Evolutionary conservation across 2,888 invertebrate genomes (phyloP).

Genomic region (Iphiclides podalirius): DNA sequence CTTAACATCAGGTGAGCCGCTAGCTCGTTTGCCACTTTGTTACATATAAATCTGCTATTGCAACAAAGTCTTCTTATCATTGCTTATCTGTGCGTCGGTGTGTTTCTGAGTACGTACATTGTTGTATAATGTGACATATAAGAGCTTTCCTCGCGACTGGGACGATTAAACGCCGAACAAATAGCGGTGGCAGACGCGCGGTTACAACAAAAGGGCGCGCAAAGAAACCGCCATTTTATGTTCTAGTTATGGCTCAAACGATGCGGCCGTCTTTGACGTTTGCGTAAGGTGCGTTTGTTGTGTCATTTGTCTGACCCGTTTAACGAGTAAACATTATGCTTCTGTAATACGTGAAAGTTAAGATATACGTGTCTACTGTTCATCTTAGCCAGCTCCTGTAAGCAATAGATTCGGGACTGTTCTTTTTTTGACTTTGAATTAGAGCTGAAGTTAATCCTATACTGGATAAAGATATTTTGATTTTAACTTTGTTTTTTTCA

Average conservation of each 20-base stretch:
- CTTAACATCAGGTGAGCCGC: too few species aligned
- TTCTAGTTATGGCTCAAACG: background rate
- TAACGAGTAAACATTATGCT: background rate
- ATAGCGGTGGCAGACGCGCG: slow-evolving; percentile 18
- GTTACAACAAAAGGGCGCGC: slow-evolving; percentile 10
- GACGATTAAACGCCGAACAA: slow-evolving; percentile 13
- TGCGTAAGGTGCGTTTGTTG: slow-evolving; percentile 4
- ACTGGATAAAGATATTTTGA: too few species aligned
- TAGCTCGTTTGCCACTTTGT: too few species aligned
- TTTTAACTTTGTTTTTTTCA: too few species aligned
- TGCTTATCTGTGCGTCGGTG: background rate
- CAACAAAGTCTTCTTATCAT: slow-evolving; percentile 1
- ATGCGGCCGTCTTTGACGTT: slow-evolving; percentile 16
- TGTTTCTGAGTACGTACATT: too few species aligned
- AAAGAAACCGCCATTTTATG: slow-evolving; percentile 17
- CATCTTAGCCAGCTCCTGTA: too few species aligned
- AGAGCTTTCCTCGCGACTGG: background rate
- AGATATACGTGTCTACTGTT: too few species aligned
- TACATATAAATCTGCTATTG: too few species aligned
- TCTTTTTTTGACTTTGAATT: too few species aligned
- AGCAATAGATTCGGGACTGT: too few species aligned
- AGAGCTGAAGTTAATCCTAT: too few species aligned
- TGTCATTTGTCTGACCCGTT: slow-evolving; percentile 1
- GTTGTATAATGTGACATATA: slow-evolving; percentile 1
- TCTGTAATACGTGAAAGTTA: background rate